Evolutionary conservation across 1,140 invertebrate species (phyloP).

Genomic region (Leptinotarsa lineolata): DNA sequence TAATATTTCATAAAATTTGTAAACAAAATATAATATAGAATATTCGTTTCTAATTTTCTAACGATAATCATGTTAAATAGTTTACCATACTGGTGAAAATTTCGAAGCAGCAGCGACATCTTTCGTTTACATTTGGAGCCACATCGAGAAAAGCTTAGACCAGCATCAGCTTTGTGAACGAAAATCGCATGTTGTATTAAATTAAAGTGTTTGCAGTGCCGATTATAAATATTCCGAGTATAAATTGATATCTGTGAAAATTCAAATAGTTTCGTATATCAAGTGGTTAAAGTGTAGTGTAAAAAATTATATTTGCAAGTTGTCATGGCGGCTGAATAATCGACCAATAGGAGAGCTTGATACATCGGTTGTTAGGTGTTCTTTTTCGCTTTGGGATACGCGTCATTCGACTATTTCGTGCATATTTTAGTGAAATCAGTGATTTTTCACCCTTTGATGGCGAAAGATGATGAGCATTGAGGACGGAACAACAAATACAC

Average conservation of each 20-base stretch:
- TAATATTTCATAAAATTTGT: not conserved
- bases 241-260: no score
- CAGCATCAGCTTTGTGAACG: conserved; percentile 31
- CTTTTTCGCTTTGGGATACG: conserved; percentile 60
- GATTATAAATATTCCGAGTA: not conserved
- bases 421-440: conserved; percentile 50
- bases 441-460: conserved; percentile 30
- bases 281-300: conserved; percentile 21
- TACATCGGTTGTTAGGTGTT: conserved; percentile 60
- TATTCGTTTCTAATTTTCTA: not conserved
- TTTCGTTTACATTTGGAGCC: conserved; percentile 32
- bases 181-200: conserved; percentile 41
- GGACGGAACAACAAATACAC: conserved; percentile 9
- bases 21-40: not conserved
- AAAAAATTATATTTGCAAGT: conserved; percentile 55
- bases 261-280: no score
- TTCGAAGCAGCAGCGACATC: conserved; percentile 39
- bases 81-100: not conserved
- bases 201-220: conserved; percentile 10
- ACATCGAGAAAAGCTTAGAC: conserved; percentile 38
- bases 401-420: conserved; percentile 65
- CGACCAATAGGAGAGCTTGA: conserved; percentile 65
- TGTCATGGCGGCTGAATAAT: conserved; percentile 65
- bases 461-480: conserved; percentile 10
- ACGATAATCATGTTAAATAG: no score